Evolutionary conservation across 2,888 invertebrate genomes (phyloP), one percentile per base, ranked within the genome.

Genomic region (Operophtera brumata): DNA sequence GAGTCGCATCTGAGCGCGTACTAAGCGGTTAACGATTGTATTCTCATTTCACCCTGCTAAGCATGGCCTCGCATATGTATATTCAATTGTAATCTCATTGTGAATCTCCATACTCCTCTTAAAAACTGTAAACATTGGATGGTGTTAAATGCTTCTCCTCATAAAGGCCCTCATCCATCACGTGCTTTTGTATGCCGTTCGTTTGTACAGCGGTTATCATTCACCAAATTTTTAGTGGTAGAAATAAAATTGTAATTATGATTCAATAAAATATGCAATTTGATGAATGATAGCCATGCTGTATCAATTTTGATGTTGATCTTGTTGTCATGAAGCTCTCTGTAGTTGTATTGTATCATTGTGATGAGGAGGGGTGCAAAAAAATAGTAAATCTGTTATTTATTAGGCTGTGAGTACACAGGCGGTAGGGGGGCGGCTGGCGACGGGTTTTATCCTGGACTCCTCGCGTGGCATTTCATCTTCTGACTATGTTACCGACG

Each of bases 81-180:
- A 81, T 82, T 82, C 82, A 75, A 75, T 75, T 80, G 78, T 86
- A 86, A 86, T 88, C 86, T 89, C 87, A 85, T 82, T 77, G 78
- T 84, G 89, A 90, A 90, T 90, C 89, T 88, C 88, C 51, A 43
- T 75, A 75, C 73, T 73, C 72, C 69, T 78, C 66, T 79, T 83
- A 86, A 85, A 84, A 85, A 84, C 79, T 68, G 77, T 69, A 81
- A 80, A 84, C 85, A 87, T 88, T 89, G 86, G 88, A 88, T 85
- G 84, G 86, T 88, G 84, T 78, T 81, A 82, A 76, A 70, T 66
- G 70, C 72, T 66, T 73, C 72, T 67, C 60, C 54, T 61, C 78
- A 72, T 76, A 70, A 62, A 55, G 64, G 59, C 66, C 55, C 51
- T 55, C 65, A 55, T 45, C 36, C 52, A 47, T 47, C 49, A 46